Evolutionary conservation across 2,888 invertebrate species (phyloP).

Genomic region (Drosophila tanythrix): DNA sequence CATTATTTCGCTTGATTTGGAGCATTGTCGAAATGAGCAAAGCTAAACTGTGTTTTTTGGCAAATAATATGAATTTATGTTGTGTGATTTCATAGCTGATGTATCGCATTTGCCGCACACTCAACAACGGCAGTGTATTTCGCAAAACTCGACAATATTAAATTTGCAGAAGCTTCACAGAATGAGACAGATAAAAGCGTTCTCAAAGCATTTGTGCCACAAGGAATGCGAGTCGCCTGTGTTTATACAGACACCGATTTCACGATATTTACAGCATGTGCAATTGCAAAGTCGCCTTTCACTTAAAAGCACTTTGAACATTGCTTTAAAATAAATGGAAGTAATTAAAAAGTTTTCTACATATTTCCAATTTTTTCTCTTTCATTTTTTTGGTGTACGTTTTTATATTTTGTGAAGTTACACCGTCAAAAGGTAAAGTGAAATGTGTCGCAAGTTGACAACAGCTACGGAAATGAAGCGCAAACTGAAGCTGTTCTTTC

Average conservation of each 20-base stretch:
- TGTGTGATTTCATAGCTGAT: neutral
- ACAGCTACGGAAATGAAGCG: neutral
- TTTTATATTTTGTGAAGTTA: slow-evolving; percentile 4
- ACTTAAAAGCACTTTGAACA: neutral
- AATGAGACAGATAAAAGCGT: neutral
- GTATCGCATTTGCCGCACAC: neutral
- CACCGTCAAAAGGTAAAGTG: slow-evolving; percentile 4
- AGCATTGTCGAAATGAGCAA: neutral
- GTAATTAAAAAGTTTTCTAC: slow-evolving; percentile 52
- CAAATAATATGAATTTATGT: neutral
- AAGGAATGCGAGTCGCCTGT: neutral
- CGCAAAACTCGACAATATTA: neutral
- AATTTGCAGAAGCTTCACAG: neutral
- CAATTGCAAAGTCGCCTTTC: neutral
- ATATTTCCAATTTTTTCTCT: slow-evolving; percentile 10
- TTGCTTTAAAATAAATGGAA: slow-evolving; percentile 25
- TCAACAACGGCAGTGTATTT: neutral
- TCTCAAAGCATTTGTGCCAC: neutral
- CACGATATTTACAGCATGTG: neutral
- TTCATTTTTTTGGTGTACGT: slow-evolving; percentile 7
- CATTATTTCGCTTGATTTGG: neutral
- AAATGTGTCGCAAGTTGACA: slow-evolving; percentile 16
- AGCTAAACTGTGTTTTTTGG: neutral
- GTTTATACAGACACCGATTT: neutral
- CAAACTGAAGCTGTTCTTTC: slow-evolving; percentile 12